A percentile compares a stretch with the other conserved stretches of the same genome.
These are phyloP conservation scores for Hydropotes inermis DNA, from an alignment of 2,113 vertebrate genomes.

Conservation along the genomic window DNA sequence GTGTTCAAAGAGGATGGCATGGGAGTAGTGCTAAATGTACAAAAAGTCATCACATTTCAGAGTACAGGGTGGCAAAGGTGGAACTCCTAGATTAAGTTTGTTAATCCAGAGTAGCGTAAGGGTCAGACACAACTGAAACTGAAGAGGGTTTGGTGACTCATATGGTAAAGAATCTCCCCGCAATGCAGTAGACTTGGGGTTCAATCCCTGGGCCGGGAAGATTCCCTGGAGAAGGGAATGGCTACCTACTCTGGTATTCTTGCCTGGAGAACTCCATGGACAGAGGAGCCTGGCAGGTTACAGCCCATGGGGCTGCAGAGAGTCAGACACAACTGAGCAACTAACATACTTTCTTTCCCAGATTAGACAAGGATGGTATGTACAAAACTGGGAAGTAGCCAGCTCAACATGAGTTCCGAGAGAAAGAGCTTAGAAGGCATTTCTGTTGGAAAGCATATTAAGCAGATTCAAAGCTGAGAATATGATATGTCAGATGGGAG, in stretches of 20 bases:
- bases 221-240: not conserved
- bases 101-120: not conserved
- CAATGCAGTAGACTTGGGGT: not conserved
- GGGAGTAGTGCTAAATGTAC: not conserved
- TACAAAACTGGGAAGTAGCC: not conserved
- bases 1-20: not conserved
- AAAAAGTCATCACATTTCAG: not conserved
- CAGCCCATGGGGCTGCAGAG: not conserved
- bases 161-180: not conserved
- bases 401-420: not conserved
- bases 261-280: not conserved
- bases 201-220: not conserved
- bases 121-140: not conserved
- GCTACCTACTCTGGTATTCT: not conserved
- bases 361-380: not conserved
- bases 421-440: not conserved
- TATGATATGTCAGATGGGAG: not conserved
- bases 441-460: not conserved
- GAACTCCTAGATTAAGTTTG: not conserved
- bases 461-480: not conserved
- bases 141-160: not conserved
- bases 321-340: not conserved
- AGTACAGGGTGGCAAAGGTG: accelerated
- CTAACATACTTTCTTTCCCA: not conserved
- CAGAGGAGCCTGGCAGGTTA: not conserved